phyloP scores from a whole-genome alignment of 2,113 vertebrate species.

The Onychostruthus taczanowskii region DNA sequence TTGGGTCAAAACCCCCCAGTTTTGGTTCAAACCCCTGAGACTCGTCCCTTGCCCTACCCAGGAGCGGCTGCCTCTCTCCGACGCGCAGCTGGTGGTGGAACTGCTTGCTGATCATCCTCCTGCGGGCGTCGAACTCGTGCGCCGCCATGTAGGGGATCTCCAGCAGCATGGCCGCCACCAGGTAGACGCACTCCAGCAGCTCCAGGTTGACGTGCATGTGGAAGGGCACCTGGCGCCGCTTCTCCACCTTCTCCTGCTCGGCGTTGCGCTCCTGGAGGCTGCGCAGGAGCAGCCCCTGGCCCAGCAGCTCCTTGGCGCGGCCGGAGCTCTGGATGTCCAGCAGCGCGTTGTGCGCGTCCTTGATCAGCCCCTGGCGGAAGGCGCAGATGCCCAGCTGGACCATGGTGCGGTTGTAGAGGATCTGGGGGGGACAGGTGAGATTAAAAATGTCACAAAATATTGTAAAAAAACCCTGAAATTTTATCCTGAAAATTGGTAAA shows the following conservation, averaged over 20 bases:
- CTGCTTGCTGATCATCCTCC: not conserved
- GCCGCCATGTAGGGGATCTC: not conserved
- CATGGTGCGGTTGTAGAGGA: not conserved
- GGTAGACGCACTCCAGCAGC: not conserved
- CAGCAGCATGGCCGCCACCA: not conserved
- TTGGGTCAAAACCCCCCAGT: no score
- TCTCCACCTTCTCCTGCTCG: not conserved
- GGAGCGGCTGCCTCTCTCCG: not conserved
- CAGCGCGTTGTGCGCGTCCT: not conserved
- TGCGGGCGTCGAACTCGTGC: not conserved
- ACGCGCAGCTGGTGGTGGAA: not conserved
- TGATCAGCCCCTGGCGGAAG: not conserved
- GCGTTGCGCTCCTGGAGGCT: not conserved
- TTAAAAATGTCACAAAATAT: no score
- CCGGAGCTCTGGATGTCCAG: not conserved
- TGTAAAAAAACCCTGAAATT: no score
- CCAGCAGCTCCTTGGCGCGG: not conserved
- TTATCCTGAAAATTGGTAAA: no score
- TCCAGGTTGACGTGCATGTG: not conserved
- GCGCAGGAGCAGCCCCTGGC: fast-evolving
- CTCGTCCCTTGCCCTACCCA: no score
- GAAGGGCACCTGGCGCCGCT: not conserved
- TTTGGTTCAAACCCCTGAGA: no score
- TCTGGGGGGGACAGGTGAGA: fast-evolving
- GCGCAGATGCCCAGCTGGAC: not conserved